Evolutionary conservation across 2,797 vertebrate species (phyloP), one percentile per base, ranked within the genome.

Genomic region (Alectoris magna): DNA sequence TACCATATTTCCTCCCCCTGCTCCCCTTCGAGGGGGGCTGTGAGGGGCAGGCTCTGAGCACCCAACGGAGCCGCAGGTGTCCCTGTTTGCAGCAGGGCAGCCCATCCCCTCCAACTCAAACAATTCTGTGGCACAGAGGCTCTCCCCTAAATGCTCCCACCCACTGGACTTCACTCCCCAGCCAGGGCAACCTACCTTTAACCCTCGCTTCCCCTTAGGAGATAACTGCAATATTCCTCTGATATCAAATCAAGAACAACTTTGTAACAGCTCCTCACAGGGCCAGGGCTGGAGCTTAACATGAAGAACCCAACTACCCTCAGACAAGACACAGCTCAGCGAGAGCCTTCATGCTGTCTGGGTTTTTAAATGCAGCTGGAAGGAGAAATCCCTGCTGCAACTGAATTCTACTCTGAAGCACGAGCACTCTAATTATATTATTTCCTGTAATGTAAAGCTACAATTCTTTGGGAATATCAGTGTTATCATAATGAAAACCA

Each of bases 371-470:
- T 16, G 48, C 18, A 78, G 67, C 67, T 58, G 75, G 60, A n/a
- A 94, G 71, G 64, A 85, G 59, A 84, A 73, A 77, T 84, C 84
- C 80, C 67, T 18, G 39, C 1, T 81, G 88, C 80, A 84, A 67
- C 16, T 10, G 23, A 64, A 76, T 73, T 72, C 75, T 39, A 9
- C 79, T 46, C 60, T 13, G 7, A 53, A 71, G 69, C 7, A 48
- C 22, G 71, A 88, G 13, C 12, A 39, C 26, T 74, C 68, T 64
- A 77, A 88, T 81, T 84, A 8, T 21, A 83, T 71, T 26, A 64
- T 63, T 66, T 62, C 70, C 68, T 53, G 43, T 7, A 82, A 87
- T 56, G 64, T n/a, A 83, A 66, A 84, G 85, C 67, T 69, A 8
- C 44, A 75, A 49, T 69, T 58, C 62, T 58, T 62, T 58, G 56